A percentile compares a stretch with the other conserved stretches of the same genome.
Evolutionary conservation across 1,140 invertebrate species (phyloP).

Genomic region (Geopemphigus sp.): DNA sequence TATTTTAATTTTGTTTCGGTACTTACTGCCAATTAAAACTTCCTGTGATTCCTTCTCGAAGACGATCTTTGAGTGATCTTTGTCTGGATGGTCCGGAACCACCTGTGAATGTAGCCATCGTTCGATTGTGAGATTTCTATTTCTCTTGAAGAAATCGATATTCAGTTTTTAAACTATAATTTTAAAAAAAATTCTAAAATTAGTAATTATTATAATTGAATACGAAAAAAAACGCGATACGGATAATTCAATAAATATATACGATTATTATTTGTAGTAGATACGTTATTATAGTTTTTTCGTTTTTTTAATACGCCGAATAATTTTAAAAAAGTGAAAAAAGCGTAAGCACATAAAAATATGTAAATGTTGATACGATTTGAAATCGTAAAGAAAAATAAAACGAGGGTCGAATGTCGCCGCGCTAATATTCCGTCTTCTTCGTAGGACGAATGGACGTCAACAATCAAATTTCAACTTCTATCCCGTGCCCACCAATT

Average conservation of each 20-base stretch:
- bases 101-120: slow-evolving; percentile 40
- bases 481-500: not conserved
- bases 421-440: not conserved
- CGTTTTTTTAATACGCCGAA: not conserved
- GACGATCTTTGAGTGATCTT: slow-evolving; percentile 56
- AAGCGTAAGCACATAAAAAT: not conserved
- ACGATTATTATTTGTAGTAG: not conserved
- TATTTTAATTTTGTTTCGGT: not conserved
- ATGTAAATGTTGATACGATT: not conserved
- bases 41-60: slow-evolving; percentile 56
- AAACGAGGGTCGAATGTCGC: not conserved
- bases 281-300: not conserved
- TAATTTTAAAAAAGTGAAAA: not conserved
- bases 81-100: slow-evolving; percentile 54
- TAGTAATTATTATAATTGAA: not conserved
- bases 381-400: not conserved
- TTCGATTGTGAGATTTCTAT: not conserved
- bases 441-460: not conserved
- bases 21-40: slow-evolving; percentile 56
- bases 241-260: too few relatives aligned
- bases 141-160: not conserved
- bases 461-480: slow-evolving; percentile 33
- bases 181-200: not conserved
- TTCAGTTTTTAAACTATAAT: slow-evolving; percentile 4
- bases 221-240: not conserved